These are phyloP conservation scores for Arizona elegans DNA, from an alignment of 2,113 vertebrate genomes.

Conservation along the genomic window DNA sequence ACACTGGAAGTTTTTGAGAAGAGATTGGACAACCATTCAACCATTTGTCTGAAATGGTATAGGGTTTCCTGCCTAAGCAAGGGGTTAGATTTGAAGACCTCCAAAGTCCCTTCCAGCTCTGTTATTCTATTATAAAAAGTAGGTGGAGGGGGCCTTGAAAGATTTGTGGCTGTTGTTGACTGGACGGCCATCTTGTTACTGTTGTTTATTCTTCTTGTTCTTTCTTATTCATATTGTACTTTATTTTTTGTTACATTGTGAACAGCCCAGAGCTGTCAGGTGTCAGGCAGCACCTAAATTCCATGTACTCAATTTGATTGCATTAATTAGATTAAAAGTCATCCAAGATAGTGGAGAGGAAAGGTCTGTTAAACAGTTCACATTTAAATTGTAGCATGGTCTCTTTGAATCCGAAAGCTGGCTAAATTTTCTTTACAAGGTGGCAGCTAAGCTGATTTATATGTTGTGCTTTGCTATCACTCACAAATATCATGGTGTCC, in stretches of 20 bases:
- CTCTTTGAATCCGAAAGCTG: background rate
- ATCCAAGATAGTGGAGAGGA: background rate
- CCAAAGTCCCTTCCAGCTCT: no score
- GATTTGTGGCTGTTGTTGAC: background rate
- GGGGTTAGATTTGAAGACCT: no score
- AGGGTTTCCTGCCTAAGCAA: no score
- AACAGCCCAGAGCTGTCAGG: background rate
- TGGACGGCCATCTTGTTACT: background rate
- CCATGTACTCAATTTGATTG: background rate
- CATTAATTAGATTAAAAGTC: background rate
- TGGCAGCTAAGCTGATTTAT: background rate
- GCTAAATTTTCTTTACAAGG: background rate
- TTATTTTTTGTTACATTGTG: background rate
- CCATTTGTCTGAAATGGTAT: no score
- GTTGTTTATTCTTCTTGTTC: background rate
- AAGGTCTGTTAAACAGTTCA: background rate
- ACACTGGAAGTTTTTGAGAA: no score
- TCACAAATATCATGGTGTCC: background rate
- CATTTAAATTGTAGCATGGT: background rate
- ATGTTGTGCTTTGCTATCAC: slow-evolving; percentile 5
- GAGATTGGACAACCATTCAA: no score
- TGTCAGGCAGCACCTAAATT: background rate
- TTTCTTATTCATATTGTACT: background rate
- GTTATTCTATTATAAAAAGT: background rate
- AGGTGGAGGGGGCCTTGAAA: background rate